Percentiles rank a stretch among this genome's conserved stretches.
These are phyloP conservation scores for Proctacanthus coquilletti DNA, from an alignment of 1,140 invertebrate genomes.

Conservation along the genomic window DNA sequence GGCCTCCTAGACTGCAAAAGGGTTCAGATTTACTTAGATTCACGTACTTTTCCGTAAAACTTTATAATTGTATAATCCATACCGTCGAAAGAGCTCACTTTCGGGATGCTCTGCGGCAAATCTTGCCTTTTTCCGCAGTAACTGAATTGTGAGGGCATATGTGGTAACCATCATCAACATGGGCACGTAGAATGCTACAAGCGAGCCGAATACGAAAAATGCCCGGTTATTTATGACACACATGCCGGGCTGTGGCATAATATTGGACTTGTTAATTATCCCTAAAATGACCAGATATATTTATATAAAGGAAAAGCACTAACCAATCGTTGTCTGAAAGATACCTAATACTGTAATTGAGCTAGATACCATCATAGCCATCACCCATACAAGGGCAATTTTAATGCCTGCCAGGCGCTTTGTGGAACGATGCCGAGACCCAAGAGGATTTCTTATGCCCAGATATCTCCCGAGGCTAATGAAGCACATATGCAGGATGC, in stretches of 20 bases:
- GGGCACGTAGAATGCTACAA: conserved; percentile 85
- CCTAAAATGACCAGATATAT: conserved; percentile 32
- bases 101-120: conserved; percentile 46
- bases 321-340: conserved; percentile 5
- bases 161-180: conserved; percentile 83
- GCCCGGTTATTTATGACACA: conserved; percentile 77
- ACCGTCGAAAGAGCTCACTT: conserved; percentile 38
- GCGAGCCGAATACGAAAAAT: conserved; percentile 76
- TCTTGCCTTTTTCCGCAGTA: conserved; percentile 56
- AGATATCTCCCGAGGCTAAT: conserved; percentile 86
- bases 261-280: conserved; percentile 52
- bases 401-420: conserved; percentile 64
- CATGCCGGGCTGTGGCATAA: conserved; percentile 52
- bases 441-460: conserved; percentile 79
- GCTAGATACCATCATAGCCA: conserved; percentile 73
- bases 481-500: conserved; percentile 95
- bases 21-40: conserved; percentile 22
- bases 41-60: background rate
- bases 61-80: conserved; percentile 7
- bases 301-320: conserved; percentile 7
- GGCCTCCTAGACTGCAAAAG: conserved; percentile 39
- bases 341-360: conserved; percentile 74
- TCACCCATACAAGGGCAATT: conserved; percentile 70
- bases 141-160: conserved; percentile 73
- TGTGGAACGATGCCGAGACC: conserved; percentile 58